Evolutionary conservation across 2,797 vertebrate species (phyloP), one percentile per base, ranked within the genome.

Genomic region (Enteromius treurensis): DNA sequence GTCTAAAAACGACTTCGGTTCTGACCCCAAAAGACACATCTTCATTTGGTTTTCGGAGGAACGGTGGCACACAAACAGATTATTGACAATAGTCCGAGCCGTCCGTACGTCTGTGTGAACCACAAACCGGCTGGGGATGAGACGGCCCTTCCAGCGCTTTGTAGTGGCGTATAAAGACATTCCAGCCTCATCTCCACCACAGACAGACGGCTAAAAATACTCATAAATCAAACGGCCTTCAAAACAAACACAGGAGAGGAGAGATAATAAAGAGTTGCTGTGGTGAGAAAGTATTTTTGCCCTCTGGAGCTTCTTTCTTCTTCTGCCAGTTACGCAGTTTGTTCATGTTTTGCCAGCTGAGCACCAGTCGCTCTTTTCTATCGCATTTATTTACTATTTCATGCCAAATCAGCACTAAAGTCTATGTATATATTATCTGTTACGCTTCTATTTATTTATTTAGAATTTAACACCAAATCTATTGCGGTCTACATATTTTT

Each of bases 151-250:
- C 86, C 78, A 87, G 81, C 88, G 87, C 89, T 93, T 93, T 92
- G 93, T 91, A 93, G 90, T 89, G 84, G 85, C 89, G 90, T 91
- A 94, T 92, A 93, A 94, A 95, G 92, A 88, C 93, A 95, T 94
- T 95, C 92, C 89, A 62, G 92, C 86, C 88, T 92, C 86, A 86
- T 85, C 89, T 86, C 90, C 86, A 92, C 93, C 91, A 91, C 92
- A 92, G 90, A 87, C 92, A 85, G 88, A 84, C 84, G 86, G 40
- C 86, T 89, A 93, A 93, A 94, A 94, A 88, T 93, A 94, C 91
- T 93, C 88, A 2, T 19, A 60, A 91, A 91, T 90, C 88, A 89
- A 88, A 91, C 91, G 88, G 90, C 86, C 90, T 90, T 81, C 90
- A 92, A 92, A 93, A 93, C 91, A 94, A 95, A 94, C 88, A 92